Evolutionary conservation across 2,113 vertebrate species (phyloP), one percentile per base, ranked within the genome.

Genomic region (Lophius piscatorius): DNA sequence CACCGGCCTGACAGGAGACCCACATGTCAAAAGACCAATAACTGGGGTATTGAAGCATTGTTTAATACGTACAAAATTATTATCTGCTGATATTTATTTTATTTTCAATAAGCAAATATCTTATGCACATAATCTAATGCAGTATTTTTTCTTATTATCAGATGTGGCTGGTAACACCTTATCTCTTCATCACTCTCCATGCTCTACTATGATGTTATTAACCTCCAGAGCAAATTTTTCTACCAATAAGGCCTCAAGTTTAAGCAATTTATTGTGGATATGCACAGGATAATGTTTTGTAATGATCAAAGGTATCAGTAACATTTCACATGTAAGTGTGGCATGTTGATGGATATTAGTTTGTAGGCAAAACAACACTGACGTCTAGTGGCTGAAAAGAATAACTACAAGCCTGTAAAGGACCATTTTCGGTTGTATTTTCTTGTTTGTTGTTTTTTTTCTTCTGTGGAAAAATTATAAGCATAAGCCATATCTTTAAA

Each of bases 331-430:
- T 16, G 2, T 13, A 5, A 14, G 22, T 36, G 14, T 44, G 40
- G 17, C 10, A 17, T 6, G 8, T 11, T 2, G 13, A 26, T 4
- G 3, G 10, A 18, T 18, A 8, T 7, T 1, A 22, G 13, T 10
- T 22, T 13, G n/a, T n/a, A n/a, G n/a, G n/a, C n/a, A 5, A 14
- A 1, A 16, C 48, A 57, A 51, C 41, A 55, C 22, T 41, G 54
- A 44, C 54, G 4, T 62, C 71, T 62, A 45, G 59, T 52, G 70
- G 31, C 10, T 4, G 3, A 34, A 0, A 6, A 6, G 20, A 4
- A 4, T 5, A 6, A n/a, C 33, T 49, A 20, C 50, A 44, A 21
- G 5, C 3, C 36, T 38, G 14, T 17, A 38, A 28, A 5, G 3
- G n/a, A 33, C 11, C 8, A 33, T 10, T 33, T 33, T 9, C 31